phyloP scores from a whole-genome alignment of 2,797 vertebrate species.

The Sciaenops ocellatus region DNA sequence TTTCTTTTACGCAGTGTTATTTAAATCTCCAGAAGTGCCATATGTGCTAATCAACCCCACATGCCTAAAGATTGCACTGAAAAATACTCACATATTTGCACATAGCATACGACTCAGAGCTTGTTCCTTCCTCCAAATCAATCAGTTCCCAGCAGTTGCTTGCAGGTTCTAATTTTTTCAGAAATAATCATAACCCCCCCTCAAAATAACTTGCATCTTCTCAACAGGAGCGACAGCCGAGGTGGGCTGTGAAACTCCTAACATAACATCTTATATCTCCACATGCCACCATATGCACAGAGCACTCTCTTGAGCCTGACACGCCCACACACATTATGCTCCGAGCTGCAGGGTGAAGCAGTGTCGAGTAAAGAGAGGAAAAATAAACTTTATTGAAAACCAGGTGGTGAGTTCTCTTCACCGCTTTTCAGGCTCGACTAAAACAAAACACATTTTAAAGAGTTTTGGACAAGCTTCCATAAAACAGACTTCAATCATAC shows the following conservation, averaged over 20 bases:
- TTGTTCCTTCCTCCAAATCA: slow-evolving; percentile 2
- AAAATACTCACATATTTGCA: background rate
- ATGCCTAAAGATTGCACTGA: background rate
- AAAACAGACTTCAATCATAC: slow-evolving; percentile 51
- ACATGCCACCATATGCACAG: slow-evolving; percentile 32
- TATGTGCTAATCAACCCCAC: background rate
- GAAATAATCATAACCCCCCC: background rate
- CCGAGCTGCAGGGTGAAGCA: slow-evolving; percentile 20
- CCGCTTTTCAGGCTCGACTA: slow-evolving; percentile 7
- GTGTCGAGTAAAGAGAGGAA: background rate
- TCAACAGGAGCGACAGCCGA: background rate
- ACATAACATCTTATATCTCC: slow-evolving; percentile 26
- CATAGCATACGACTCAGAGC: background rate
- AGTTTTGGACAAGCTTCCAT: slow-evolving; percentile 37
- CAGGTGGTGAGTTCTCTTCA: background rate
- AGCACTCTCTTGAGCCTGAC: slow-evolving; percentile 24
- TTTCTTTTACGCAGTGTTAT: slow-evolving; percentile 1
- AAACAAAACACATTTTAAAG: background rate
- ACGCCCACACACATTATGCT: slow-evolving; percentile 55
- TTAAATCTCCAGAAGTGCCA: slow-evolving; percentile 16
- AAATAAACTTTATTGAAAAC: slow-evolving; percentile 2
- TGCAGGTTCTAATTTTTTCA: slow-evolving; percentile 16
- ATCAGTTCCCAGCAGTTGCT: slow-evolving; percentile 3
- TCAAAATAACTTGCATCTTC: slow-evolving; percentile 36
- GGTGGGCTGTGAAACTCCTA: slow-evolving; percentile 30